Evolutionary conservation across 2,888 invertebrate species (phyloP).

Genomic region (Plebejus argus): DNA sequence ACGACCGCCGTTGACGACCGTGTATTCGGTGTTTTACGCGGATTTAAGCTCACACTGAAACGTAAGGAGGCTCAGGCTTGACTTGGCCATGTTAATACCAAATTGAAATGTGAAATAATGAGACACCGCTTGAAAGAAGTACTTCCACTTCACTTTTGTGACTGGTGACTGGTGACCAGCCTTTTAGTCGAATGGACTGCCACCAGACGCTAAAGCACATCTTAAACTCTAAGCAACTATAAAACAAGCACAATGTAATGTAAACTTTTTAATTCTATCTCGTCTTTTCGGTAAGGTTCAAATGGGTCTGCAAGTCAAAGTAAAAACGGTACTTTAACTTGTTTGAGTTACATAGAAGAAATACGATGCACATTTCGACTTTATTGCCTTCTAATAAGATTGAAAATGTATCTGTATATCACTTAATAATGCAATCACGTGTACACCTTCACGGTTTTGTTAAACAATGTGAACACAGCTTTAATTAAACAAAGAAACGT

Average conservation of each 20-base stretch:
- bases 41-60: not conserved
- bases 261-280: not conserved
- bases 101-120: not conserved
- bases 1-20: too few species aligned
- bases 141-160: too few species aligned
- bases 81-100: too few species aligned
- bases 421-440: slow-evolving; percentile 67
- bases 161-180: too few species aligned
- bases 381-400: not conserved
- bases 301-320: slow-evolving; percentile 15
- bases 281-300: slow-evolving; percentile 3
- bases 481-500: slow-evolving; percentile 56
- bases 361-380: not conserved
- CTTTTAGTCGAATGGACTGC: too few species aligned
- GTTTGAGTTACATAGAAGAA: slow-evolving; percentile 2
- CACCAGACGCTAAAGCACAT: too few species aligned
- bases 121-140: not conserved
- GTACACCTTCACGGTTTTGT: slow-evolving; percentile 58
- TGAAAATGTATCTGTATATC: not conserved
- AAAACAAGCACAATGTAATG: not conserved
- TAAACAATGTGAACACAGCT: slow-evolving; percentile 63
- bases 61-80: not conserved
- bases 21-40: too few species aligned
- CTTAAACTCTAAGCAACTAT: not conserved
- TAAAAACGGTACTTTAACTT: slow-evolving; percentile 24